Conservation (phyloP, 2,113 vertebrate genomes). For the Zosterops japonicus region DNA sequence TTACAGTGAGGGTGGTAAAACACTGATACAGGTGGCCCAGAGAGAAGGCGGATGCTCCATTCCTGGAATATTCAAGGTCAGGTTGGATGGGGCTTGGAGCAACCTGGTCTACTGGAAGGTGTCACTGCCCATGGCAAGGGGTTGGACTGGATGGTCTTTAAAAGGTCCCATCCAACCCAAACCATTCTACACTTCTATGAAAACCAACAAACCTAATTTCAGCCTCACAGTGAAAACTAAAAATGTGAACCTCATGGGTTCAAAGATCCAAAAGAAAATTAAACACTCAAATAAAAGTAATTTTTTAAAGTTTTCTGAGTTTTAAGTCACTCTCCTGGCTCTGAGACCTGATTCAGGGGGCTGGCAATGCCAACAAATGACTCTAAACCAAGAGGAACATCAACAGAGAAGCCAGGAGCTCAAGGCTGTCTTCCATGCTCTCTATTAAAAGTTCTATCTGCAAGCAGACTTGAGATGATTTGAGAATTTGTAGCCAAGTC, state of each 20-base stretch:
- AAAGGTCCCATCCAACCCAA: background rate
- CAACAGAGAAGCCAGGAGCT: background rate
- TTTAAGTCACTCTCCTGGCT: background rate
- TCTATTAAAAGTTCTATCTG: background rate
- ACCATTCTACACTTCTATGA: background rate
- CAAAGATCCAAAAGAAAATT: background rate
- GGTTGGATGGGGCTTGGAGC: background rate
- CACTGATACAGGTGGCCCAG: background rate
- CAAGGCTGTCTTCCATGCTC: background rate
- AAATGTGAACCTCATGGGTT: background rate
- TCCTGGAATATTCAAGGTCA: background rate
- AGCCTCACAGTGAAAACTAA: background rate
- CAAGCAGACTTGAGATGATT: background rate
- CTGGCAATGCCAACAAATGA: background rate
- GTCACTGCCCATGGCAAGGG: background rate
- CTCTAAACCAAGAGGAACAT: background rate
- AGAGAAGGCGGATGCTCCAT: background rate
- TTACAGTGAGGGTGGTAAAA: background rate
- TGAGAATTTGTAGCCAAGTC: background rate
- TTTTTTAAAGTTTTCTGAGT: background rate
- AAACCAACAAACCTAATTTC: background rate
- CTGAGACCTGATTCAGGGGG: background rate
- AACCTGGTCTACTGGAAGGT: background rate
- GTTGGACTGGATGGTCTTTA: background rate
- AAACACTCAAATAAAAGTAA: background rate